Conservation (phyloP, 2,113 vertebrate species). For the Hippocampus guttulatus region DNA sequence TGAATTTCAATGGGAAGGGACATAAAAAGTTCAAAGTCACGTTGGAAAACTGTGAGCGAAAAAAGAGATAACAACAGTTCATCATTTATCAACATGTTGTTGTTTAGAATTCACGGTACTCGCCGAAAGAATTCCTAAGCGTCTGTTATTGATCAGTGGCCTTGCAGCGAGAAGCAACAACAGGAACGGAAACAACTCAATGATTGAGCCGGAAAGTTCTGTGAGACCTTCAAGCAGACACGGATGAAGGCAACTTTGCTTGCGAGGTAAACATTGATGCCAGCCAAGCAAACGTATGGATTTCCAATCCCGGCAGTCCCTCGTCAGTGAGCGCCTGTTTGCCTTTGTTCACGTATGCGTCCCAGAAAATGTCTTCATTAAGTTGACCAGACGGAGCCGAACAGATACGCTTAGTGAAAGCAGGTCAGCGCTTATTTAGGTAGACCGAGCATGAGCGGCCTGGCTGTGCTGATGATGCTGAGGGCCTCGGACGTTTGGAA, state of each 20-base stretch:
- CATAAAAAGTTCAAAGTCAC: no score
- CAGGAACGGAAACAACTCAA: background rate
- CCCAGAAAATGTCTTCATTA: slow-evolving; percentile 3
- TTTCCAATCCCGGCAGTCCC: background rate
- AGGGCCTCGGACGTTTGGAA: background rate
- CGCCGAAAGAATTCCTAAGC: background rate
- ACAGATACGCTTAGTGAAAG: slow-evolving; percentile 3
- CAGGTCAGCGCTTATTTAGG: slow-evolving; percentile 11
- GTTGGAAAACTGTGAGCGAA: no score
- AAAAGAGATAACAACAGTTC: background rate
- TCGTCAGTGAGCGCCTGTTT: background rate
- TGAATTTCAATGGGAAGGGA: no score
- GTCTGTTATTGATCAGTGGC: background rate
- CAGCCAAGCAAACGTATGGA: background rate
- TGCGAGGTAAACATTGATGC: background rate
- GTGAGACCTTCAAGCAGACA: background rate
- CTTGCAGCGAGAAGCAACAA: background rate
- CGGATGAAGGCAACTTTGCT: background rate
- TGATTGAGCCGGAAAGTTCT: background rate
- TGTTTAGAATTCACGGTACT: background rate
- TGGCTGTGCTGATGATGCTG: background rate
- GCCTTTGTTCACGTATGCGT: background rate
- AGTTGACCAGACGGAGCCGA: background rate
- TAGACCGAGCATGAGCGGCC: background rate
- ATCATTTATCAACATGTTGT: background rate